Evolutionary conservation across 2,888 invertebrate genomes (phyloP).

Genomic region (Colletes collaris): DNA sequence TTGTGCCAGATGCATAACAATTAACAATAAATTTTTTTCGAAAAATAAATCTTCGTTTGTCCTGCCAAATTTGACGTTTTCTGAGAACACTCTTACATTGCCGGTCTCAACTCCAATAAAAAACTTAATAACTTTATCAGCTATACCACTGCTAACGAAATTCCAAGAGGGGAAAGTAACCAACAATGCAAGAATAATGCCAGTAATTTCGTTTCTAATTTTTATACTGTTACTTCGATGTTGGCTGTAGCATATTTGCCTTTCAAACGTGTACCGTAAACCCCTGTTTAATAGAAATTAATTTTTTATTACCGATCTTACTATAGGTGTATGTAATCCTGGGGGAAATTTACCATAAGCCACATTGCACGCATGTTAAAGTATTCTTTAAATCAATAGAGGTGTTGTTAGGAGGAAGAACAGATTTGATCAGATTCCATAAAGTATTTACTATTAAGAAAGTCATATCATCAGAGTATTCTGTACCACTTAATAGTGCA

Average conservation of each 20-base stretch:
- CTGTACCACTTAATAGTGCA: conserved; percentile 34
- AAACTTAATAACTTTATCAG: conserved; percentile 74
- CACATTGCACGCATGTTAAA: conserved; percentile 47
- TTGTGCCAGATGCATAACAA: conserved; percentile 69
- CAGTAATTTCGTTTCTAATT: conserved; percentile 76
- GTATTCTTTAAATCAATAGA: conserved; percentile 36
- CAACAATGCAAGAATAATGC: conserved; percentile 72
- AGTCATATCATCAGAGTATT: conserved; percentile 57
- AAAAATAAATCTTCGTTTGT: conserved; percentile 76
- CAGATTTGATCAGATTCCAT: conserved; percentile 69
- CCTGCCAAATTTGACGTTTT: conserved; percentile 65
- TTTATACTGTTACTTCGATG: conserved; percentile 65
- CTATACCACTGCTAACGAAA: conserved; percentile 70
- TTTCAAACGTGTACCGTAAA: conserved; percentile 70
- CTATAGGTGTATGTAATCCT: background rate
- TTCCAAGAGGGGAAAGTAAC: conserved; percentile 70
- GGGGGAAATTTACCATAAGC: conserved; percentile 71
- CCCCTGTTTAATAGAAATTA: conserved; percentile 63
- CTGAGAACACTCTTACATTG: conserved; percentile 72
- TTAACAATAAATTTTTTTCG: conserved; percentile 76
- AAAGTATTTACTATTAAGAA: conserved; percentile 68
- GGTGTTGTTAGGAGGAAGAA: conserved; percentile 48
- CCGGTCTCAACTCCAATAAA: conserved; percentile 72
- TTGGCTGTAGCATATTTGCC: conserved; percentile 61
- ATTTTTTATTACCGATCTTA: background rate